A percentile compares a stretch with the other conserved stretches of the same genome.
phyloP scores from a whole-genome alignment of 1,140 invertebrate genomes.

The Scaptomyza graminum region DNA sequence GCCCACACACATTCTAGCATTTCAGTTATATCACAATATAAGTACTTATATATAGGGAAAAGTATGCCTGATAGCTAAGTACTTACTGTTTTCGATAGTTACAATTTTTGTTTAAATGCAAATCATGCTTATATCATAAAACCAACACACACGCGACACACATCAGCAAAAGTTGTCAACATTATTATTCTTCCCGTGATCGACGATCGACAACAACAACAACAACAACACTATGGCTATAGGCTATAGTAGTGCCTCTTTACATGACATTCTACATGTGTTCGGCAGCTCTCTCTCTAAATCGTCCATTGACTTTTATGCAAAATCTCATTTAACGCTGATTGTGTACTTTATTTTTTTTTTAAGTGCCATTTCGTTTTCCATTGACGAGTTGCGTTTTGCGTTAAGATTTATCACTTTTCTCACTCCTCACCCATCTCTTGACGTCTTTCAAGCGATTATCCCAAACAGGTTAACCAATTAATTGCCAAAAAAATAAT shows the following conservation, averaged over 20 bases:
- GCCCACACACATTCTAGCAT: neutral
- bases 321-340: neutral
- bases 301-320: conserved; percentile 6
- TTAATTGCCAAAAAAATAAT: neutral
- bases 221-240: no score
- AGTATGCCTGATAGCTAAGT: neutral
- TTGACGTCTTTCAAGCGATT: neutral
- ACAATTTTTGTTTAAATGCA: conserved; percentile 51
- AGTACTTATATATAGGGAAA: no score
- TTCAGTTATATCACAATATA: conserved; percentile 9
- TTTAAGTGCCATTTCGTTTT: conserved; percentile 3
- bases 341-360: neutral
- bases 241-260: neutral
- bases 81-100: conserved; percentile 46
- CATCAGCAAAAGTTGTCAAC: conserved; percentile 31
- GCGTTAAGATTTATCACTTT: no score
- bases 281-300: neutral
- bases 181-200: conserved; percentile 60
- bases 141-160: conserved; percentile 25
- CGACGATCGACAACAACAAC: neutral
- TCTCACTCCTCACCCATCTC: neutral
- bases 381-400: neutral
- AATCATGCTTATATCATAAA: conserved; percentile 39
- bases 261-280: neutral
- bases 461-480: neutral